These are phyloP conservation scores for Silurus lanzhouensis DNA, from an alignment of 2,797 vertebrate genomes.

Conservation along the genomic window DNA sequence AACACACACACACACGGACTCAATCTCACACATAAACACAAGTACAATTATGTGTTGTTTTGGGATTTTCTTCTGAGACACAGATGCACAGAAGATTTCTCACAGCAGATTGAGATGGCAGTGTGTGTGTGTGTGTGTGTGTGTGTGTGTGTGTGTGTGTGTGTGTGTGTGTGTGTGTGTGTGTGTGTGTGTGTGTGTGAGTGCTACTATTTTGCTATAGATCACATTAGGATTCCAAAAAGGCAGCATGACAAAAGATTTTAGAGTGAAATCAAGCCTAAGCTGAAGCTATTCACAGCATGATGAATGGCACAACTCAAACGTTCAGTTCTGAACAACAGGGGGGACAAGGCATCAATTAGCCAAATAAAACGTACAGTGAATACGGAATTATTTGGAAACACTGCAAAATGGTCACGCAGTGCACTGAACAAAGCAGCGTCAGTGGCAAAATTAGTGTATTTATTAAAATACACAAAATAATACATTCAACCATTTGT, in stretches of 20 bases:
- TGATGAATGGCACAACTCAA: conserved; percentile 29
- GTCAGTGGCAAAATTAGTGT: conserved; percentile 2
- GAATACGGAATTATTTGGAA: conserved; percentile 12
- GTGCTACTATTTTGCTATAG: conserved; percentile 19
- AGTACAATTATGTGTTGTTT: conserved; percentile 9
- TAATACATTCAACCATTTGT: background rate
- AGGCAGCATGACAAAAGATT: conserved; percentile 42
- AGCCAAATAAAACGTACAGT: conserved; percentile 28
- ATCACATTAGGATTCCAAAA: conserved; percentile 41
- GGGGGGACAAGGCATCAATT: conserved; percentile 16
- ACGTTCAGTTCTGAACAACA: conserved; percentile 27
- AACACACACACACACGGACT: background rate
- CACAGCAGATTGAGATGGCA: conserved; percentile 2
- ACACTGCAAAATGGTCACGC: conserved; percentile 5
- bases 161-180: conserved; percentile 14
- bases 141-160: conserved; percentile 7
- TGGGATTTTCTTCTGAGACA: conserved; percentile 1
- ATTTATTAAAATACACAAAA: background rate
- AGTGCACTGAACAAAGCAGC: conserved; percentile 3
- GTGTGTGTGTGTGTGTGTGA: conserved; percentile 18
- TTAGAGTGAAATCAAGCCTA: conserved; percentile 43
- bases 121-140: conserved; percentile 1
- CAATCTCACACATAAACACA: background rate
- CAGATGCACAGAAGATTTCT: conserved; percentile 18
- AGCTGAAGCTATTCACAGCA: conserved; percentile 24